phyloP scores from a whole-genome alignment of 2,888 invertebrate species.

The Cataglyphis altisquamis region DNA sequence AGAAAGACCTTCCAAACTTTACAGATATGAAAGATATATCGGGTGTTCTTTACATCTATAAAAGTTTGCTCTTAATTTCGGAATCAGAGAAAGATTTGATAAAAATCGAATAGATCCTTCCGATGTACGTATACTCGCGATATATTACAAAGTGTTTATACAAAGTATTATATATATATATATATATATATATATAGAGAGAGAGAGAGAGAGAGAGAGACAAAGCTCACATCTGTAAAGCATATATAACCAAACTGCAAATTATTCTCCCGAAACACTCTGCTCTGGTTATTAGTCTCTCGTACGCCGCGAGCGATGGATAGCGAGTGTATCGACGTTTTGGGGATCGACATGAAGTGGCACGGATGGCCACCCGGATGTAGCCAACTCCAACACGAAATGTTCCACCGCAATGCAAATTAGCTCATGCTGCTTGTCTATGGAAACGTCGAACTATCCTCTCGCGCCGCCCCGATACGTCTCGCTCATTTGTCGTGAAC shows the following conservation, averaged over 20 bases:
- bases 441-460: conserved; percentile 65
- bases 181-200: not conserved
- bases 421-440: conserved; percentile 68
- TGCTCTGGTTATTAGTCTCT: conserved; percentile 49
- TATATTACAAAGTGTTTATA: not conserved
- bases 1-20: conserved; percentile 8
- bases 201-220: not conserved
- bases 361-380: conserved; percentile 58
- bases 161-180: not conserved
- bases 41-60: not conserved
- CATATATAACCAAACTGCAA: conserved; percentile 15
- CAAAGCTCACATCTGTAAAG: not conserved
- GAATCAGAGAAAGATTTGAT: not conserved
- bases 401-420: conserved; percentile 79
- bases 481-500: conserved; percentile 44
- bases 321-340: conserved; percentile 59
- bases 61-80: conserved; percentile 25
- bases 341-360: conserved; percentile 63
- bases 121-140: not conserved
- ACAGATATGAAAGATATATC: not conserved
- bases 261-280: conserved; percentile 39
- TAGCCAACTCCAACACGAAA: conserved; percentile 71
- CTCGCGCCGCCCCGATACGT: conserved; percentile 27
- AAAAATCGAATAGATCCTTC: not conserved
- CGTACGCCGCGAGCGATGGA: conserved; percentile 39